These are phyloP conservation scores for Drosophila diplacantha DNA, from an alignment of 2,888 invertebrate species.

Conservation along the genomic window DNA sequence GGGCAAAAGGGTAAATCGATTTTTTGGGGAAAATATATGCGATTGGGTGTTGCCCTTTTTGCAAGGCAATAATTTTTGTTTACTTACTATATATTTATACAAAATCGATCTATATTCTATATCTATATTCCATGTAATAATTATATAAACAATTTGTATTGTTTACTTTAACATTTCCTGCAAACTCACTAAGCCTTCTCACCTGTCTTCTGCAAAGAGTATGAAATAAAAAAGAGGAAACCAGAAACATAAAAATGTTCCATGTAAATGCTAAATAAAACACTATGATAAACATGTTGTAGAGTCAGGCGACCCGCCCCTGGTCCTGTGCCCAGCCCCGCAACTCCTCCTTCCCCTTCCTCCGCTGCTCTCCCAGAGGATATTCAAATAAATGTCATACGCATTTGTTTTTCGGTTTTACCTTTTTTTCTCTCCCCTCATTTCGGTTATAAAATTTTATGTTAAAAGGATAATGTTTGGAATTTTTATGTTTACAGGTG, in stretches of 20 bases:
- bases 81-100: background rate
- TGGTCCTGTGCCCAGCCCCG: conserved; percentile 17
- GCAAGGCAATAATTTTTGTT: accelerated
- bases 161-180: background rate
- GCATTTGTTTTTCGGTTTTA: conserved; percentile 66
- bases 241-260: conserved; percentile 36
- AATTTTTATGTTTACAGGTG: conserved; percentile 73
- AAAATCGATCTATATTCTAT: too few species aligned
- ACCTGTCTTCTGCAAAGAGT: conserved; percentile 19
- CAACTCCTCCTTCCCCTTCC: conserved; percentile 19
- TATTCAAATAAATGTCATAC: conserved; percentile 73
- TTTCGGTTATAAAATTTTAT: conserved; percentile 70
- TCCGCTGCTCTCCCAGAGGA: conserved; percentile 60
- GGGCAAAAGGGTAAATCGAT: conserved; percentile 1
- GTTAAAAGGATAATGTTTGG: conserved; percentile 73
- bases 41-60: background rate
- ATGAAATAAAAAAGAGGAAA: conserved; percentile 18
- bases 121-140: too few species aligned
- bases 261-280: conserved; percentile 63
- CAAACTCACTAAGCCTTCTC: background rate
- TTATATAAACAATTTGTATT: too few species aligned
- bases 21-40: background rate
- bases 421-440: conserved; percentile 35
- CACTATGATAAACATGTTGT: conserved; percentile 69
- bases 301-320: conserved; percentile 30